phyloP scores from a whole-genome alignment of 2,888 invertebrate genomes.

The Diploptera punctata region DNA sequence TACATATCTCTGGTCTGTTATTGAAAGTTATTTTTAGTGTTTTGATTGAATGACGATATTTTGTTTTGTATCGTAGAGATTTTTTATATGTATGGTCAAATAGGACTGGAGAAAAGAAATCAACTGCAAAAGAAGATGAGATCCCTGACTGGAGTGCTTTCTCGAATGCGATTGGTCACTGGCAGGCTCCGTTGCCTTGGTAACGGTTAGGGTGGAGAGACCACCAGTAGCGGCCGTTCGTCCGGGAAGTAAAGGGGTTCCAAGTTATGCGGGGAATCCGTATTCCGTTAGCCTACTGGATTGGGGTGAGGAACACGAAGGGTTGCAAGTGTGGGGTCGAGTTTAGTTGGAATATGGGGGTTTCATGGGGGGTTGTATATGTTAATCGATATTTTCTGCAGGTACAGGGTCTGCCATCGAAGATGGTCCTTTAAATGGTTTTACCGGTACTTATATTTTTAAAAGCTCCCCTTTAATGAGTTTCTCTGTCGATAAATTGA shows the following conservation, averaged over 20 bases:
- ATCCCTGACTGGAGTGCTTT: conserved; percentile 5
- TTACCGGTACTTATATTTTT: too few relatives aligned
- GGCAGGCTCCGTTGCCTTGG: conserved; percentile 34
- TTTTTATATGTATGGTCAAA: too few relatives aligned
- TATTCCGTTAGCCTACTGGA: background rate
- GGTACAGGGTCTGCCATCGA: conserved; percentile 4
- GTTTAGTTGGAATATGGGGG: conserved; percentile 1
- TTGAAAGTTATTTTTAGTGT: background rate
- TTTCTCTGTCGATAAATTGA: too few relatives aligned
- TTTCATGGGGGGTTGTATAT: background rate
- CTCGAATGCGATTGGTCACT: conserved; percentile 38
- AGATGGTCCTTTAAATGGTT: background rate
- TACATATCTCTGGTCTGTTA: too few relatives aligned
- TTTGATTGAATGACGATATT: background rate
- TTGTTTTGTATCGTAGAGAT: background rate
- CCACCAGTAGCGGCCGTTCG: conserved; percentile 25
- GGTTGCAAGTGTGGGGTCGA: conserved; percentile 20
- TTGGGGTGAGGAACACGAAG: background rate
- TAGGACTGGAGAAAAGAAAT: background rate
- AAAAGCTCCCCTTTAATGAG: too few relatives aligned
- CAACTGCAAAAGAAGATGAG: conserved; percentile 20
- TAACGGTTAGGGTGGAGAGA: conserved; percentile 33
- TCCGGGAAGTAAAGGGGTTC: conserved; percentile 37
- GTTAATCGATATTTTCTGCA: conserved; percentile 29
- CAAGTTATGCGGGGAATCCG: conserved; percentile 35